phyloP scores from a whole-genome alignment of 2,797 vertebrate species.

The Ispidina lecontei region DNA sequence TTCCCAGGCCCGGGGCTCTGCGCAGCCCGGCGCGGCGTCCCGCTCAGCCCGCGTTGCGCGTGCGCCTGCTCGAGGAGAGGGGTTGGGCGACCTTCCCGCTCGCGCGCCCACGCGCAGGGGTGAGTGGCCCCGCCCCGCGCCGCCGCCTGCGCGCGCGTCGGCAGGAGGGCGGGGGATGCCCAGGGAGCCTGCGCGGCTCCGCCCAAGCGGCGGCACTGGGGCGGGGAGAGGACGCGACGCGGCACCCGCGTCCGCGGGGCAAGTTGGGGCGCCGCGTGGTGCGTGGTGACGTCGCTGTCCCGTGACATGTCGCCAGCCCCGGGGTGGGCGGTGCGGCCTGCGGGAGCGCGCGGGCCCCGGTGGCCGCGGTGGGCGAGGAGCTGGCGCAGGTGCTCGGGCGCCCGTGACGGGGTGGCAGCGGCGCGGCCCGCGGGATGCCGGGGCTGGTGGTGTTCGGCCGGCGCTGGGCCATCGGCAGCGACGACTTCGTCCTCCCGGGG shows the following conservation, averaged over 20 bases:
- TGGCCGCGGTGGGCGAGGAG: not conserved
- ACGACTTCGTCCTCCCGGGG: constrained; percentile 93
- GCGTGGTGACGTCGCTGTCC: not conserved
- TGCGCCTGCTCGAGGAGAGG: not conserved
- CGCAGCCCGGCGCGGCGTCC: too few species aligned
- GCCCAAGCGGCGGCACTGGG: not conserved
- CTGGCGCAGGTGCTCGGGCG: not conserved
- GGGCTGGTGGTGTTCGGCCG: constrained; percentile 90
- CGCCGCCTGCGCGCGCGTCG: too few species aligned
- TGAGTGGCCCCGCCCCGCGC: too few species aligned
- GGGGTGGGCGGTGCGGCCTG: not conserved
- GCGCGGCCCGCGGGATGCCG: constrained; percentile 80
- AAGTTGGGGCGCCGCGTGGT: not conserved
- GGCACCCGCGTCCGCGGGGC: too few species aligned
- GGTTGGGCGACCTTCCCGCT: not conserved
- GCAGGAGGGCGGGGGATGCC: too few species aligned
- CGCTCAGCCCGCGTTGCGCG: not conserved
- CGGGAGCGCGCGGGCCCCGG: not conserved
- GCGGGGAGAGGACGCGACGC: too few species aligned
- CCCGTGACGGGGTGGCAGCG: not conserved
- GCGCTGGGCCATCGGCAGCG: constrained; percentile 94
- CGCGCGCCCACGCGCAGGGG: too few species aligned
- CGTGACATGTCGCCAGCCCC: not conserved
- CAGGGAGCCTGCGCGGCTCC: not conserved
- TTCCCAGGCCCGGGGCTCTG: too few species aligned